Evolutionary conservation across 2,113 vertebrate species (phyloP).

Genomic region (Stegastes partitus): DNA sequence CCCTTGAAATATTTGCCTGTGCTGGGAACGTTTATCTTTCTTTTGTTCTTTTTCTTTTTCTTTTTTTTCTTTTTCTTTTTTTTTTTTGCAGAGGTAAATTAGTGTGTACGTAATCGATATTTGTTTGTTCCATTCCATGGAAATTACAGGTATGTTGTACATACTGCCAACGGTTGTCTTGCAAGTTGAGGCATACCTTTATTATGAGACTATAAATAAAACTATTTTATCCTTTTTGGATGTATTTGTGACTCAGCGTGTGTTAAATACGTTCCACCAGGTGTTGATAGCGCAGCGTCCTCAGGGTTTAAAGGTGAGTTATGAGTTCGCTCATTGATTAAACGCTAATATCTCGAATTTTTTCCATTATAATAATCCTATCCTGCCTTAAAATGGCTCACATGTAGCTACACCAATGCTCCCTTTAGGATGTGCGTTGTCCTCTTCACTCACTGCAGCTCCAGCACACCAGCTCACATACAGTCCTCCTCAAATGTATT

Average conservation of each 20-base stretch:
- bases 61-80: slow-evolving; percentile 57
- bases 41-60: slow-evolving; percentile 63
- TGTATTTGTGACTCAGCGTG: slow-evolving; percentile 55
- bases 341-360: too few relatives aligned
- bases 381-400: too few relatives aligned
- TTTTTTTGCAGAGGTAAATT: slow-evolving; percentile 77
- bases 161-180: slow-evolving; percentile 97
- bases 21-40: slow-evolving; percentile 75
- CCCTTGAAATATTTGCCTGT: slow-evolving; percentile 76
- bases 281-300: too few relatives aligned
- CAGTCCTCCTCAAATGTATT: too few relatives aligned
- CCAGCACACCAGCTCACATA: too few relatives aligned
- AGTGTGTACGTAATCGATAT: slow-evolving; percentile 87
- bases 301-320: too few relatives aligned
- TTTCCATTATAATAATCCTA: too few relatives aligned
- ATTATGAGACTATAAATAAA: slow-evolving; percentile 98
- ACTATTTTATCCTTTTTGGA: slow-evolving; percentile 93
- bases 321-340: too few relatives aligned
- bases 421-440: too few relatives aligned
- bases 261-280: slow-evolving; percentile 8
- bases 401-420: too few relatives aligned
- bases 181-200: slow-evolving; percentile 98
- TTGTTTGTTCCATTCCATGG: slow-evolving; percentile 92
- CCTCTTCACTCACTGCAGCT: too few relatives aligned
- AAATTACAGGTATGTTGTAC: slow-evolving; percentile 98